A percentile compares a stretch with the other conserved stretches of the same genome.
phyloP scores from a whole-genome alignment of 2,888 invertebrate genomes.

The Eretmocerus hayati region DNA sequence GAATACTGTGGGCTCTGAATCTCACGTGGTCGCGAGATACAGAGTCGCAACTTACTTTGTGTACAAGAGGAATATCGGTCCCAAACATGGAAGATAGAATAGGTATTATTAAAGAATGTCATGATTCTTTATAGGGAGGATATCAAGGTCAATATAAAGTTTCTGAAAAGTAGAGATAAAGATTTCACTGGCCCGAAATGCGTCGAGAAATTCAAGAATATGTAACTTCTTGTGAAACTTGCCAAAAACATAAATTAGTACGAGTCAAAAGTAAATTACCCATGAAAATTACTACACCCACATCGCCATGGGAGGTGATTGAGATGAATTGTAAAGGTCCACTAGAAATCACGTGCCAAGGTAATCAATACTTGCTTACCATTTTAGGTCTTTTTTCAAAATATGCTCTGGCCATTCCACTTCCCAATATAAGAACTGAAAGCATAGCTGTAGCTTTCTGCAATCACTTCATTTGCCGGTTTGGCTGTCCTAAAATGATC shows the following conservation, averaged over 20 bases:
- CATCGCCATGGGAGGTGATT: neutral
- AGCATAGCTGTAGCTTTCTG: neutral
- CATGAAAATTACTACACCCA: neutral
- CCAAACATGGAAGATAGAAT: neutral
- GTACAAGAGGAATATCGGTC: neutral
- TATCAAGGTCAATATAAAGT: slow-evolving; percentile 12
- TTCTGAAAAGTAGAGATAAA: slow-evolving; percentile 2
- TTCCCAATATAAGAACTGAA: neutral
- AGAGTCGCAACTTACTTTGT: neutral
- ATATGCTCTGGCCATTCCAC: neutral
- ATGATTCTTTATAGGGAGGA: slow-evolving; percentile 1
- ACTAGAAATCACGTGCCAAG: neutral
- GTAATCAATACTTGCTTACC: neutral
- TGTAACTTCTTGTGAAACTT: neutral
- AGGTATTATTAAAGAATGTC: neutral
- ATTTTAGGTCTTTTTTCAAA: neutral
- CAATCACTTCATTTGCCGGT: neutral
- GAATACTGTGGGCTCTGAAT: neutral
- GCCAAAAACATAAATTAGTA: neutral
- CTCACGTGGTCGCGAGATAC: neutral
- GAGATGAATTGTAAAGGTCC: neutral
- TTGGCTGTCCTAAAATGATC: neutral
- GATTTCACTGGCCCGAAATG: neutral
- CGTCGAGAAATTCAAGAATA: neutral
- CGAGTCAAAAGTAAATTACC: neutral